Percentiles rank a stretch among this genome's conserved stretches.
Evolutionary conservation across 2,888 invertebrate species (phyloP).

Genomic region (Ernsta delagoae): DNA sequence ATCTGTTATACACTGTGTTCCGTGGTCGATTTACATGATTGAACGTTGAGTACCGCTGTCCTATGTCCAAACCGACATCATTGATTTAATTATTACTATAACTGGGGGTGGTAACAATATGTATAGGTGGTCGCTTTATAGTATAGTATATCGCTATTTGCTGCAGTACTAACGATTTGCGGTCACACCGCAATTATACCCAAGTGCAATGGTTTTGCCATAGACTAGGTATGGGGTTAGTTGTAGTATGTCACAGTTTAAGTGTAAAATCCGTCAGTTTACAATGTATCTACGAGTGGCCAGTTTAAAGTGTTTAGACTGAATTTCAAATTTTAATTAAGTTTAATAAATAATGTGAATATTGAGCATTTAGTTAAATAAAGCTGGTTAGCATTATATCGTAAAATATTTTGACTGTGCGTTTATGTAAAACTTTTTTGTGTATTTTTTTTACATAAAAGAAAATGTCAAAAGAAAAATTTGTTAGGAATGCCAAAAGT

Average conservation of each 20-base stretch:
- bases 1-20: no score
- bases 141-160: slow-evolving; percentile 34
- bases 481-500: no score
- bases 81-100: slow-evolving; percentile 33
- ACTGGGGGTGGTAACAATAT: slow-evolving; percentile 24
- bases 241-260: background rate
- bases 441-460: no score
- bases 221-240: background rate
- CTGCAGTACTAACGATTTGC: slow-evolving; percentile 27
- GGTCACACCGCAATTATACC: slow-evolving; percentile 32
- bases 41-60: slow-evolving; percentile 8
- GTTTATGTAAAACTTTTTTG: no score
- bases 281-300: background rate
- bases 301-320: no score
- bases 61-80: slow-evolving; percentile 12
- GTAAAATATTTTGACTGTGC: no score
- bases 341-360: no score
- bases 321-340: no score
- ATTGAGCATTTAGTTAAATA: no score
- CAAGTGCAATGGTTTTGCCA: background rate
- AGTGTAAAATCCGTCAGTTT: background rate
- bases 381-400: no score
- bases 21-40: no score
- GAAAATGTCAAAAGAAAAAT: no score
- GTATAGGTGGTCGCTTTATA: background rate